Evolutionary conservation across 2,888 invertebrate species (phyloP), one percentile per base, ranked within the genome.

Genomic region (Caenorhabditis sp.): DNA sequence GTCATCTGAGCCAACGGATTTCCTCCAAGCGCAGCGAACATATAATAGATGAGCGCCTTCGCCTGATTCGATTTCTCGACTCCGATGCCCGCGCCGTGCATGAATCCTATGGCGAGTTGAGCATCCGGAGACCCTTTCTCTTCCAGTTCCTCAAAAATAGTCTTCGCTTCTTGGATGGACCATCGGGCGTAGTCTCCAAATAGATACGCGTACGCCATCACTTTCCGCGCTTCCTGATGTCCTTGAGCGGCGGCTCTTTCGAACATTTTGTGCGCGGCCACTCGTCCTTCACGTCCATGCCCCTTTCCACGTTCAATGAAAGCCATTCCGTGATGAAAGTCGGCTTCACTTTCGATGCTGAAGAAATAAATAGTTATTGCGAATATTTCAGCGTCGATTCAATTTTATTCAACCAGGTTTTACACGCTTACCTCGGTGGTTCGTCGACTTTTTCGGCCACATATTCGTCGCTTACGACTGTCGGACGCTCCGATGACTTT

Each of bases 1-100:
- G 95, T 94, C 97, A 99, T 98, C 91, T 96, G 96, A 0, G 97
- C 96, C 91, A 94, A 93, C 20, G 94, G 93, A 89, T 95, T 94
- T 66, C 95, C 96, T 0, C 95, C 96, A 0, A 95, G 90, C 0
- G 98, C 95, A 4, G 94, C 95, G 87, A 96, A 92, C 0, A 94
- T 95, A 89, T 96, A 95, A 91, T 98, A 95, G 0, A 98, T 92
- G 17, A 99, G 90, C 0, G 97, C 91, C 87, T 86, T 79, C 7
- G 90, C 81, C 55, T 85, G 87, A 71, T 83, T 77, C 2, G 84
- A 80, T 24, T 83, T 81, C 9, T 61, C 50, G 32, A 88, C 88
- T 87, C 88, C 88, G 27, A 91, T 80, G 17, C 91, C 91, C 22
- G 90, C 87, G 50, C 90, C 89, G 80, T 91, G 89, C 74, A 91